Conservation (phyloP, 2,113 vertebrate genomes). For the Psettodes erumei region DNA sequence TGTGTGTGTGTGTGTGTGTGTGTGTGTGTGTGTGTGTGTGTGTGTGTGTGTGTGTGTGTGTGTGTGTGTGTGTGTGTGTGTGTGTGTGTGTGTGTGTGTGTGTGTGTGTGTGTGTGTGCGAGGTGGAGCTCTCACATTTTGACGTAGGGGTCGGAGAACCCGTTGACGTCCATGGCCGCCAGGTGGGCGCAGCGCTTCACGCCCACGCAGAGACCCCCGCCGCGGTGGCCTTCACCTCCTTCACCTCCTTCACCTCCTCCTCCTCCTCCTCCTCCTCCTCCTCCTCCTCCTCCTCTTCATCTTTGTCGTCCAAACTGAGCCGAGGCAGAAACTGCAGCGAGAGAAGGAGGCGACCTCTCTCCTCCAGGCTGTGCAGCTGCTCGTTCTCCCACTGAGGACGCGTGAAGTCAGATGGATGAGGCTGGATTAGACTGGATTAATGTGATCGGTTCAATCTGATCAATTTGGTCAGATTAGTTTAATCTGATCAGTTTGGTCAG, state of each 20-base stretch:
- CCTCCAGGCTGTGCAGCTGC: conserved; percentile 86
- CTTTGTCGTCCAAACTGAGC: conserved; percentile 10
- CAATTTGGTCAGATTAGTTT: background rate
- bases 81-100: too few relatives aligned
- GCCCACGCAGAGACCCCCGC: conserved; percentile 85
- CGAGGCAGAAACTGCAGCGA: conserved; percentile 83
- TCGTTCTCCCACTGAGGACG: conserved; percentile 84
- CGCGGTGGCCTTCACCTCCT: conserved; percentile 16
- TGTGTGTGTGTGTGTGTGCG: too few relatives aligned
- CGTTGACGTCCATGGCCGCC: conserved; percentile 91
- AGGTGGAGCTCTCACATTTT: conserved; percentile 86
- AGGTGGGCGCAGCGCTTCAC: conserved; percentile 89
- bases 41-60: too few relatives aligned
- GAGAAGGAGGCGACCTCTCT: conserved; percentile 87
- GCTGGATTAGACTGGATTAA: background rate
- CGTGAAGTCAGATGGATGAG: too few relatives aligned
- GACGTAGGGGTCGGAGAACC: conserved; percentile 91
- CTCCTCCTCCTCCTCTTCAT: too few relatives aligned
- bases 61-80: too few relatives aligned
- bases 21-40: too few relatives aligned
- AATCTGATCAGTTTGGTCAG: too few relatives aligned
- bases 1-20: too few relatives aligned
- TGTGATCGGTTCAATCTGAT: too few relatives aligned
- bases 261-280: conserved; percentile 32
- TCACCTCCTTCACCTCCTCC: conserved; percentile 22